Evolutionary conservation across 1,140 invertebrate genomes (phyloP).

Genomic region (Drosophila busckii): DNA sequence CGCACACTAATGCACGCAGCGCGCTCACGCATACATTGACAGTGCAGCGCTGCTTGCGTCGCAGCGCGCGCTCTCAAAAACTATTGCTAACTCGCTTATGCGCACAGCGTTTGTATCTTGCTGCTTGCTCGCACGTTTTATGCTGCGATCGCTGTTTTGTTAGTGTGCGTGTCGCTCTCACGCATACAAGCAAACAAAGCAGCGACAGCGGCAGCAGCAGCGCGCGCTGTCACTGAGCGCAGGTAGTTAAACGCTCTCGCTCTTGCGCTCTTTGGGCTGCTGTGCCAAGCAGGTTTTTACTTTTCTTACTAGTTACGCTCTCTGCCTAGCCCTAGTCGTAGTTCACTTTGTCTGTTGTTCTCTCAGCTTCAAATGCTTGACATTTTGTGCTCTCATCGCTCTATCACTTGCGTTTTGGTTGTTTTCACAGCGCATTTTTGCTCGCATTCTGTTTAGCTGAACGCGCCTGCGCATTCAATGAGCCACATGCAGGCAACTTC

Average conservation of each 20-base stretch:
- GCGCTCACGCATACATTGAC: slow-evolving; percentile 29
- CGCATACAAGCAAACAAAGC: slow-evolving; percentile 29
- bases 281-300: slow-evolving; percentile 62
- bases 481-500: slow-evolving; percentile 7
- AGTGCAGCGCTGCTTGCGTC: slow-evolving; percentile 10
- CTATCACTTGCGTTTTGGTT: slow-evolving; percentile 48
- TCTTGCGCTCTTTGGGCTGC: slow-evolving; percentile 24
- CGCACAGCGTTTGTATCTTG: slow-evolving; percentile 16
- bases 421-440: slow-evolving; percentile 18
- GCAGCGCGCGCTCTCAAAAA: neutral
- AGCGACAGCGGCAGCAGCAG: too few relatives aligned
- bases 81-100: neutral
- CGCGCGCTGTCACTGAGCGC: neutral
- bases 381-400: slow-evolving; percentile 62
- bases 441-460: slow-evolving; percentile 31
- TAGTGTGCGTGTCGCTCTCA: slow-evolving; percentile 52
- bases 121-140: slow-evolving; percentile 30
- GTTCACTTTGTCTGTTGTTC: slow-evolving; percentile 9
- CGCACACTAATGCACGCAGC: slow-evolving; percentile 27
- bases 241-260: neutral
- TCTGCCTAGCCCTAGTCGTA: slow-evolving; percentile 5
- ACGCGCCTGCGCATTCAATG: slow-evolving; percentile 38
- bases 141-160: slow-evolving; percentile 29
- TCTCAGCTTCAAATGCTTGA: slow-evolving; percentile 51
- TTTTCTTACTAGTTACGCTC: slow-evolving; percentile 67